phyloP scores from a whole-genome alignment of 2,888 invertebrate genomes.

The Polydrusus tereticollis region DNA sequence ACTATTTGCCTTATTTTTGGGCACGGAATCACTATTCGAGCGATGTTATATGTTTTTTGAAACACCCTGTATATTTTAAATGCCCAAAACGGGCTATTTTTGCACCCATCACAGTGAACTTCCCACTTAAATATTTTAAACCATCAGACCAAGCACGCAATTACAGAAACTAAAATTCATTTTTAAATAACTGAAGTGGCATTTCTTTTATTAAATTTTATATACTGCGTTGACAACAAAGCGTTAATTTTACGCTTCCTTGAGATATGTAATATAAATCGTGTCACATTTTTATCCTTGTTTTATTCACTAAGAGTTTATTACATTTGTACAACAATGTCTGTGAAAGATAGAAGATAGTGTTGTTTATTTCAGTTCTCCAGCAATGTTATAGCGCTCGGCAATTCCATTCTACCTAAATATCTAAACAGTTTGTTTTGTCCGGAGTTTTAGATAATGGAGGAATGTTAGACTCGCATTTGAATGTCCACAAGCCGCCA shows the following conservation, averaged over 20 bases:
- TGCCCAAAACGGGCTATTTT: too few relatives aligned
- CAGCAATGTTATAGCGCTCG: conserved; percentile 20
- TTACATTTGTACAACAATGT: conserved; percentile 29
- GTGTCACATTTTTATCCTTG: conserved; percentile 7
- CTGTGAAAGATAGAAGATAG: conserved; percentile 28
- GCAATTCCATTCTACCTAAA: conserved; percentile 43
- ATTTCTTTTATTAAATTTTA: neutral
- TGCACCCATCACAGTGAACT: neutral
- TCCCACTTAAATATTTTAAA: too few relatives aligned
- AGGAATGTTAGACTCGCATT: conserved; percentile 45
- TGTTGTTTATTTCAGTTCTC: conserved; percentile 33
- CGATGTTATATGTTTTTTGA: too few relatives aligned
- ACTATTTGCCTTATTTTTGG: too few relatives aligned
- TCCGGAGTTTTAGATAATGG: conserved; percentile 48
- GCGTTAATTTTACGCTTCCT: neutral
- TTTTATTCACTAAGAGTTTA: conserved; percentile 28
- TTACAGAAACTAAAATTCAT: neutral
- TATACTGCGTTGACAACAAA: neutral
- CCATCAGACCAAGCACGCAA: too few relatives aligned
- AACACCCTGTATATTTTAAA: too few relatives aligned
- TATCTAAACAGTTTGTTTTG: conserved; percentile 47
- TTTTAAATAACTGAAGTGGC: neutral
- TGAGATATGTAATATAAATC: neutral
- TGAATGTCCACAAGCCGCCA: conserved; percentile 47
- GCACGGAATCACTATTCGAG: too few relatives aligned